Conservation (phyloP, 2,888 invertebrate genomes). For the Seladonia tumulorum region DNA sequence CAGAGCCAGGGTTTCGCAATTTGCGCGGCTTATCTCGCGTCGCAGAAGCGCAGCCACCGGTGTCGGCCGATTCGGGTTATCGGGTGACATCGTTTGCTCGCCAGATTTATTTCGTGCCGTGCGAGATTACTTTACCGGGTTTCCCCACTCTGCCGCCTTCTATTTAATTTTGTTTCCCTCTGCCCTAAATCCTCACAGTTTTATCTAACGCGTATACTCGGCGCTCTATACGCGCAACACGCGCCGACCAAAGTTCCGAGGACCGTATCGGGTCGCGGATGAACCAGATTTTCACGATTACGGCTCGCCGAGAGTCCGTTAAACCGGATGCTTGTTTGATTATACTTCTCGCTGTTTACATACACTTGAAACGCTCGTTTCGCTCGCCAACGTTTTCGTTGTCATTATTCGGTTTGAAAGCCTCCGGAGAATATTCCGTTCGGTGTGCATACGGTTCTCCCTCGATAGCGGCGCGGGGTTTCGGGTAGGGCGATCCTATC, state of each 20-base stretch:
- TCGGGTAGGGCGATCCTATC: background rate
- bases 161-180: conserved; percentile 23
- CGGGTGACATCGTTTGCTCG: conserved; percentile 41
- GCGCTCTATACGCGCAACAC: background rate
- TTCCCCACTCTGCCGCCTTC: conserved; percentile 7
- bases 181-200: conserved; percentile 1
- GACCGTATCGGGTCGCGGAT: background rate
- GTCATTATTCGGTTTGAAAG: background rate
- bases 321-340: background rate
- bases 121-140: conserved; percentile 24
- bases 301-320: background rate
- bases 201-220: background rate
- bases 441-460: background rate
- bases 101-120: conserved; percentile 40
- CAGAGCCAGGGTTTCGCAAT: conserved; percentile 49
- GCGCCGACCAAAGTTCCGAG: background rate
- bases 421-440: background rate
- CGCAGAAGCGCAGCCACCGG: conserved; percentile 25
- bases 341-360: background rate
- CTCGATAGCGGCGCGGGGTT: background rate
- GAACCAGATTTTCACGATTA: background rate
- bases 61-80: conserved; percentile 43
- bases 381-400: background rate
- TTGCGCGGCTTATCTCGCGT: conserved; percentile 51
- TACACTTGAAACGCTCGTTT: background rate